Percentiles rank a stretch among this genome's conserved stretches.
Conservation (phyloP, 2,888 invertebrate species). For the Pheosia tremula region DNA sequence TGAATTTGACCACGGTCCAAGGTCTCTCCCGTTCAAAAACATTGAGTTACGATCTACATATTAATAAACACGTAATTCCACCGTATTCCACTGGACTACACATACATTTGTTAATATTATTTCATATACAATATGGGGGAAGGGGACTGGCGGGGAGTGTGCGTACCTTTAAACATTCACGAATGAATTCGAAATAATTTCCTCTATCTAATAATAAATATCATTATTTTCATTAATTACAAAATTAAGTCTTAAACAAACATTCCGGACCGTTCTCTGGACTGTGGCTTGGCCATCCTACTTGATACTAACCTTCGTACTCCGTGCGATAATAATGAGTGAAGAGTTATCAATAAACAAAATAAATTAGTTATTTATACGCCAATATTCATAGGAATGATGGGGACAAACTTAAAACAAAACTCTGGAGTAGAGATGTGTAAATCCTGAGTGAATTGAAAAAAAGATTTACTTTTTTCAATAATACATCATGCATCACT, state of each 20-base stretch:
- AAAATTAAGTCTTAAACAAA: constrained; percentile 59
- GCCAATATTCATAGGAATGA: not conserved
- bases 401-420: not conserved
- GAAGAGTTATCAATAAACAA: constrained; percentile 23
- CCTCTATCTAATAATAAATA: constrained; percentile 65
- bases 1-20: not conserved
- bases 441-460: too few species aligned
- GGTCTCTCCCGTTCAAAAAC: constrained; percentile 34
- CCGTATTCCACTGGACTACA: constrained; percentile 33
- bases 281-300: constrained; percentile 59
- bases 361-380: not conserved
- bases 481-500: too few species aligned
- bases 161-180: constrained; percentile 39
- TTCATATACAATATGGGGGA: constrained; percentile 15
- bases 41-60: constrained; percentile 41
- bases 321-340: constrained; percentile 58
- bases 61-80: constrained; percentile 38
- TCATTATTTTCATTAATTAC: constrained; percentile 45
- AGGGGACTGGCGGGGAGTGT: constrained; percentile 31
- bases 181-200: constrained; percentile 51
- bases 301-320: constrained; percentile 25
- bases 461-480: too few species aligned
- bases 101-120: constrained; percentile 16
- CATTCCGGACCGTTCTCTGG: constrained; percentile 35
- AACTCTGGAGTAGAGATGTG: too few species aligned